These are phyloP conservation scores for Mylabris sibirica DNA, from an alignment of 2,888 invertebrate genomes.

Conservation along the genomic window DNA sequence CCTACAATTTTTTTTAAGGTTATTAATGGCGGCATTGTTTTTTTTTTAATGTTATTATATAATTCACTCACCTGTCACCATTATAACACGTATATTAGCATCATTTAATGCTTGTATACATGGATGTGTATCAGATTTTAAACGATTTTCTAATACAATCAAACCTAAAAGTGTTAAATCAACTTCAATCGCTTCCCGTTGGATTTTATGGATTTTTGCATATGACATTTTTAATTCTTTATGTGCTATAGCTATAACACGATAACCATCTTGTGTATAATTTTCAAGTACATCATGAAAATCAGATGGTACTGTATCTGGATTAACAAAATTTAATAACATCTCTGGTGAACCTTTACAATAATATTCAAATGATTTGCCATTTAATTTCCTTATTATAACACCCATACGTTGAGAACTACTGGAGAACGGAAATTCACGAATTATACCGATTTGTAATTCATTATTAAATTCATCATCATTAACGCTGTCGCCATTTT, in stretches of 20 bases:
- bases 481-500: conserved; percentile 29
- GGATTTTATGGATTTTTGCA: conserved; percentile 77
- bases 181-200: conserved; percentile 80
- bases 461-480: conserved; percentile 63
- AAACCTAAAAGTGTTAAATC: conserved; percentile 86
- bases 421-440: conserved; percentile 82
- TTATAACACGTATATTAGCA: conserved; percentile 90
- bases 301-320: conserved; percentile 82
- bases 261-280: conserved; percentile 91
- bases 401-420: conserved; percentile 90
- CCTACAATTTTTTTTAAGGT: conserved; percentile 61
- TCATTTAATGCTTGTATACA: conserved; percentile 81
- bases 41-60: no score
- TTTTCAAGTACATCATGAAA: conserved; percentile 78
- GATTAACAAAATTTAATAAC: conserved; percentile 78
- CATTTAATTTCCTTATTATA: conserved; percentile 76
- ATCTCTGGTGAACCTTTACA: conserved; percentile 87
- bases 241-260: conserved; percentile 90
- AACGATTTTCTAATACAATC: conserved; percentile 92
- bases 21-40: not conserved
- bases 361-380: conserved; percentile 56
- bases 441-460: conserved; percentile 74
- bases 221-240: conserved; percentile 74
- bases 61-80: conserved; percentile 87
- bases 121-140: conserved; percentile 87